Conservation (phyloP, 2,113 vertebrate species). For the Harpagus bidentatus region DNA sequence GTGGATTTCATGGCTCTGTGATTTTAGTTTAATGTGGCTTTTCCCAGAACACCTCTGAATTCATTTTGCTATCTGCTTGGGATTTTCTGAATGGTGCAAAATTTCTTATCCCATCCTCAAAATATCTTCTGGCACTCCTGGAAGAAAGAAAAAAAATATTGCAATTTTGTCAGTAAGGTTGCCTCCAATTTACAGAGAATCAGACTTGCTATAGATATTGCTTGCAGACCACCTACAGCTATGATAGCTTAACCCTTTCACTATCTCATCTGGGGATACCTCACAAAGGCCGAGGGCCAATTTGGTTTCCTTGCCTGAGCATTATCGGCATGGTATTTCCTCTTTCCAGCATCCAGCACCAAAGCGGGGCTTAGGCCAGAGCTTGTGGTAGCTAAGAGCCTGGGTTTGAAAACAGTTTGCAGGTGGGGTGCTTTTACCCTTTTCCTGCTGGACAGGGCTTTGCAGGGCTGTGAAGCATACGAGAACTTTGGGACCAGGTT, state of each 20-base stretch:
- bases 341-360: background rate
- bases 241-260: background rate
- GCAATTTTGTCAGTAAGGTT: background rate
- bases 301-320: background rate
- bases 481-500: background rate
- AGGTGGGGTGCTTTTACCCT: background rate
- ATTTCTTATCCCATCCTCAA: background rate
- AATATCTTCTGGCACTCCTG: background rate
- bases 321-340: fast-evolving
- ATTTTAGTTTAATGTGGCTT: background rate
- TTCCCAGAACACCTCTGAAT: background rate
- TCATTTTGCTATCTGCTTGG: background rate
- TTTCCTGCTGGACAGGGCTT: background rate
- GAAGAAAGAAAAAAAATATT: background rate
- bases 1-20: background rate
- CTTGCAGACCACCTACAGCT: background rate
- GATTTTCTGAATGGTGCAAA: background rate
- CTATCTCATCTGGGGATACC: background rate
- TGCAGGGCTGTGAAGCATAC: background rate
- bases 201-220: background rate
- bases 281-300: background rate
- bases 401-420: background rate
- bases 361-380: background rate
- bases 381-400: background rate
- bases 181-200: background rate